phyloP scores from a whole-genome alignment of 2,797 vertebrate genomes.

The Pangasius larnaudii region DNA sequence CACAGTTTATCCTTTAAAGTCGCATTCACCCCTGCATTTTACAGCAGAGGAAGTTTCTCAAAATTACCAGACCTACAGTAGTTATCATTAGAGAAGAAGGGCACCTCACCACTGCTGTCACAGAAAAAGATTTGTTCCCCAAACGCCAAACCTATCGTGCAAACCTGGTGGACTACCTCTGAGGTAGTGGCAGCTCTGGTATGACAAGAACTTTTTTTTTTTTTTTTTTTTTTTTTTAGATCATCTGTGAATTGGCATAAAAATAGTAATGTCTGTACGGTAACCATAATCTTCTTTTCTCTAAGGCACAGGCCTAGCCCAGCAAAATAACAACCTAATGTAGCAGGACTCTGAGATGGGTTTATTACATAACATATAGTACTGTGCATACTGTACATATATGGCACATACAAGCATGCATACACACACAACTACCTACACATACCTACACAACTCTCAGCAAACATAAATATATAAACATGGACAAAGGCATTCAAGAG shows the following conservation, averaged over 20 bases:
- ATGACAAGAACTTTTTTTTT: constrained; percentile 61
- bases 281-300: constrained; percentile 34
- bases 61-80: constrained; percentile 5
- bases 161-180: constrained; percentile 41
- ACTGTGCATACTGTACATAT: background rate
- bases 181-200: constrained; percentile 51
- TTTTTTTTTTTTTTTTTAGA: constrained; percentile 58
- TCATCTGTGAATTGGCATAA: constrained; percentile 59
- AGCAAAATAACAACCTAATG: constrained; percentile 19
- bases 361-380: constrained; percentile 21
- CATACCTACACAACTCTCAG: background rate
- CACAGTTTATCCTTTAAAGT: background rate
- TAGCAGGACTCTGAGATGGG: constrained; percentile 11
- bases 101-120: constrained; percentile 3
- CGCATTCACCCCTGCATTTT: background rate
- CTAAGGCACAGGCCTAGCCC: constrained; percentile 26
- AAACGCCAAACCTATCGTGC: constrained; percentile 28
- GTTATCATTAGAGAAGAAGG: constrained; percentile 13
- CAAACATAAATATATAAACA: background rate
- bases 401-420: background rate
- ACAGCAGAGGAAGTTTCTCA: background rate
- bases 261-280: constrained; percentile 51
- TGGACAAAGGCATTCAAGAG: background rate
- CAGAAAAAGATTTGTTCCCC: constrained; percentile 5
- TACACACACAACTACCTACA: background rate